phyloP scores from a whole-genome alignment of 53 echinoderm and acorn worm species.

The Temnopleurus reevesii region DNA sequence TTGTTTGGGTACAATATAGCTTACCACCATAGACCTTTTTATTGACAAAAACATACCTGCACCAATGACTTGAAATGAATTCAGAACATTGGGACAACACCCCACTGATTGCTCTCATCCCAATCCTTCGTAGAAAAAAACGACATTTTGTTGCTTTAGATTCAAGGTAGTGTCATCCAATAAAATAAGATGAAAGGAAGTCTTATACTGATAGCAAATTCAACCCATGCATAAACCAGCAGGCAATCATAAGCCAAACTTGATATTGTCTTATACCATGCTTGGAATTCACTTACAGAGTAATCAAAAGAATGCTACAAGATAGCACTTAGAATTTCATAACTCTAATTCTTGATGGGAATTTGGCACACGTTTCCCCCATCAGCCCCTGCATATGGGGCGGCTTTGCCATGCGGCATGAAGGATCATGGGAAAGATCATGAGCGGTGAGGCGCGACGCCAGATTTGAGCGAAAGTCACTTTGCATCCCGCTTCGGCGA shows the following conservation, averaged over 20 bases:
- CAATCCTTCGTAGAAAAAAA: too few species aligned
- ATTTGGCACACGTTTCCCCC: constrained; percentile 6
- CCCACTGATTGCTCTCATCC: too few species aligned
- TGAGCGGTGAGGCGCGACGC: neutral
- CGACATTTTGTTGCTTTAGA: too few species aligned
- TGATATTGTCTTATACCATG: neutral
- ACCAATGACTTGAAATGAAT: too few species aligned
- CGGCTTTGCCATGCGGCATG: constrained; percentile 12
- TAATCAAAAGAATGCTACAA: neutral
- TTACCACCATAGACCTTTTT: too few species aligned
- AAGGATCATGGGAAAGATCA: constrained; percentile 34
- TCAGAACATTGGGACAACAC: too few species aligned
- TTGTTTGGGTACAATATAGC: too few species aligned
- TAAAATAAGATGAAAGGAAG: too few species aligned
- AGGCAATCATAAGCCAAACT: neutral
- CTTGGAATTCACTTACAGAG: neutral
- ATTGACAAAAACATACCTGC: too few species aligned
- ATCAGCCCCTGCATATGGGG: neutral
- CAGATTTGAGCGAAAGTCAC: constrained; percentile 35
- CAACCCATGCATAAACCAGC: too few species aligned
- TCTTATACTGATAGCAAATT: too few species aligned
- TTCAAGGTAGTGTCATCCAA: too few species aligned
- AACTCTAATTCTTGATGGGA: neutral
- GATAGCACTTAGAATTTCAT: constrained; percentile 7
- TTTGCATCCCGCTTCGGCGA: neutral